Evolutionary conservation across 1,140 invertebrate genomes (phyloP).

Genomic region (Idris sp.): DNA sequence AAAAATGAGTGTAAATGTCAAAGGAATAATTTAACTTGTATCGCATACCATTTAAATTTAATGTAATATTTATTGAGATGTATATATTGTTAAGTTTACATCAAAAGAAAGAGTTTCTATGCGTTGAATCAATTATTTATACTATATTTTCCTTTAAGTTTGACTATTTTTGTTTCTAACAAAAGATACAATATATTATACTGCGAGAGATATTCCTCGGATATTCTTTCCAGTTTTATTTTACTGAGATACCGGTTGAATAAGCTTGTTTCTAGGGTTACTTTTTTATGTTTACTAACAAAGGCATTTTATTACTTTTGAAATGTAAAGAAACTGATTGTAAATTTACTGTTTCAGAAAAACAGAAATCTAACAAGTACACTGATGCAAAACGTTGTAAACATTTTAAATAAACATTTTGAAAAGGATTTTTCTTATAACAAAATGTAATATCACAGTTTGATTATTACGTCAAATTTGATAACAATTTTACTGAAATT

Average conservation of each 20-base stretch:
- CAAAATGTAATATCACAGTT: no score
- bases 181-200: constrained; percentile 29
- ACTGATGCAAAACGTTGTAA: no score
- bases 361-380: no score
- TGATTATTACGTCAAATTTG: no score
- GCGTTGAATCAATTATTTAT: constrained; percentile 29
- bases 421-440: no score
- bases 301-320: no score
- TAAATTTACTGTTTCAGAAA: no score
- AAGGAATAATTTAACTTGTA: constrained; percentile 24
- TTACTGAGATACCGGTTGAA: constrained; percentile 1
- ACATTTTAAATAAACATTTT: no score
- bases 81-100: constrained; percentile 17
- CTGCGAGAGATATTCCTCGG: constrained; percentile 1
- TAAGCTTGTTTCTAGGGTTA: neutral
- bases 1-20: constrained; percentile 6
- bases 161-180: constrained; percentile 13
- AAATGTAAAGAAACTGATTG: no score
- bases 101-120: constrained; percentile 18
- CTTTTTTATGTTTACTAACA: no score
- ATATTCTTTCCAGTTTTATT: constrained; percentile 16
- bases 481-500: no score
- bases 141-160: constrained; percentile 18
- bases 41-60: constrained; percentile 6
- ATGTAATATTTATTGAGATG: constrained; percentile 24